Evolutionary conservation across 92 coral and sea anemone species (phyloP), one percentile per base, ranked within the genome.

Genomic region (Metridium senile): DNA sequence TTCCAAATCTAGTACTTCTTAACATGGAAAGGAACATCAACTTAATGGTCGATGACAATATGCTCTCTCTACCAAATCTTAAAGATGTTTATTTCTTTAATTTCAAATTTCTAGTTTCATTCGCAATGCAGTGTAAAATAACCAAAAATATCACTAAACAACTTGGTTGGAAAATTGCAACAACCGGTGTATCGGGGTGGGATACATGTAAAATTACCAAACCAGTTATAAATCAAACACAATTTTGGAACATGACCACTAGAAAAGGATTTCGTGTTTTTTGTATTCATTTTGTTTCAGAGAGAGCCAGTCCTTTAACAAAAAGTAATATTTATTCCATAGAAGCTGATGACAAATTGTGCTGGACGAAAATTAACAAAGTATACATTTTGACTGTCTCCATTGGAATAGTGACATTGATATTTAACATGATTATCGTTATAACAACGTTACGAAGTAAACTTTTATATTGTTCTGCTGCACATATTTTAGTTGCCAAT

Each of bases 401-500:
- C 9, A 68, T 66, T 21, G 85, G 76, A 0, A 56, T 59, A 1
- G 29, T 79, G 27, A 62, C 80, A 13, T 27, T 79, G 20, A 32
- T 66, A 1, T 67, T 77, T 45, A 84, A 84, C 43, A 19, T 68
- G 13, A 11, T 65, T 18, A 69, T 79, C 43, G 64, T 84, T 32
- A 68, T 49, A 0, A 74, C 84, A 2, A 84, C 82, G 32, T 11
- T 79, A 21, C 20, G 63, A 32, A 71, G 75, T 28, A 47, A 35
- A 30, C 1, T 20, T 66, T 53, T 84, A 22, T 47, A 57, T 17
- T 34, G 58, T 35, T 71, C 80, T 61, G 75, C 71, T 26, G 81
- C 89, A 17, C 59, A 77, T 52, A 52, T 72, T 35, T 54, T 84
- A 4, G 80, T 80, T 0, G 76, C 75, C 3, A 81, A 84, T 25